Base-by-base conservation (phyloP, 2,797 vertebrate genomes). In the Bovichtus variegatus region DNA sequence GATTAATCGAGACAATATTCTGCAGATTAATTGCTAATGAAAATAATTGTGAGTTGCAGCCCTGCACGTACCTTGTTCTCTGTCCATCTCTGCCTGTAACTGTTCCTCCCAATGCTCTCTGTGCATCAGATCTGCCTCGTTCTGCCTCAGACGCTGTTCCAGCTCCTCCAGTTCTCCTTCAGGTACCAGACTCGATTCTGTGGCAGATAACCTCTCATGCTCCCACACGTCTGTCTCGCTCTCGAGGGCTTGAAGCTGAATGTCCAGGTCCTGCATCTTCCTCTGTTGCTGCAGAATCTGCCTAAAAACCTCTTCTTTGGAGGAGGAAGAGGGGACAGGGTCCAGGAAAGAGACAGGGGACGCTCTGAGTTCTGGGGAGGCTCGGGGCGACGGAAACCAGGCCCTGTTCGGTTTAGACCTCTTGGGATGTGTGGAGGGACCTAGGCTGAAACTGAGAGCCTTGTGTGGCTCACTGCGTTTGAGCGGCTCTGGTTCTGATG, bases 231-330 rank as follows among this genome's bases (percentile, higher is more conserved):
- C 94, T 0, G 95, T 78, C 78, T 97, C 95, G 23, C 76, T 93
- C 74, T 97, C 95, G 82, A 96, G 79, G 23, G 87, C 74, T 29
- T 91, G 81, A 21, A 96, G 74, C 3, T 96, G 94, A 11, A 83
- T 64, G 70, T 96, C 94, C 84, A 97, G 82, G 9, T 95, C 91
- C 25, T 93, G 90, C 3, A 97, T 89, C 67, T 87, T 93, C 71
- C 89, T 93, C 83, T 96, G 95, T 58, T 97, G 97, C 71, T 93
- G 87, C 74, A 97, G 91, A 29, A 97, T 88, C 55, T 93, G 84
- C 76, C 93, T 94, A 21, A 97, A 96, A 2, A 94, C 68, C 25
- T 96, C 94, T 27, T 97, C 96, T 81, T 96, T 97, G 70, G 92
- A 91, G 7, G 87, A 75, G 0, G 76, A 80, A 2, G 76, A 53